Evolutionary conservation across 1,140 invertebrate species (phyloP), one percentile per base, ranked within the genome.

Genomic region (Lutraria rhynchaena): DNA sequence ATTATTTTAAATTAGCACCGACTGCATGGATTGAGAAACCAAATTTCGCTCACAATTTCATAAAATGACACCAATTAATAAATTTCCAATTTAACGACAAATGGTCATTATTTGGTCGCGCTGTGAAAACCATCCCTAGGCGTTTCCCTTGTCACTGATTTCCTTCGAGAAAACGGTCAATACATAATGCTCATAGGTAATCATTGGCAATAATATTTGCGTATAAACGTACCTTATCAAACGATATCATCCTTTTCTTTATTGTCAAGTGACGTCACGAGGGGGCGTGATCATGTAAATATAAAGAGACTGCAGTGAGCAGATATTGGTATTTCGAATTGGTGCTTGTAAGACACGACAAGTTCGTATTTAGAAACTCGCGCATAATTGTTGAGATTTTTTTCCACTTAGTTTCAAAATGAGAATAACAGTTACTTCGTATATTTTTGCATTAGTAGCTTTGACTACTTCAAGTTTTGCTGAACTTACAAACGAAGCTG

Each of bases 291-390:
- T 22, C 31, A 24, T n/a, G 44, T 9, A 31, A 57, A 77, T 77
- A 77, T 41, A 55, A 77, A 77, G 49, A 55, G 24, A 37, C 41
- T n/a, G 15, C 60, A 15, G 29, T 13, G 27, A 53, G n/a, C 19
- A 67, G 33, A 67, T 77, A 77, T 77, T 55, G 60, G 75, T 77
- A 67, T 77, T 67, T 67, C 29, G 57, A 27, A 67, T 22, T 65
- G 75, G 75, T 53, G 60, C 31, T 55, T 57, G 19, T n/a, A 49
- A 58, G 71, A 75, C 19, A 35, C 19, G 29, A 1, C 27, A 37
- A 67, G 5, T 3, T 27, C 5, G 29, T 22, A 44, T 31, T 55
- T 22, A 71, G 69, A 57, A 24, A 27, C 27, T 3, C 22, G 19
- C 13, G 33, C 9, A 31, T 46, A 41, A 9, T 24, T 31, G n/a